A percentile compares a stretch with the other conserved stretches of the same genome.
Conservation (phyloP, 2,888 invertebrate species). For the Cremastinae sp. region DNA sequence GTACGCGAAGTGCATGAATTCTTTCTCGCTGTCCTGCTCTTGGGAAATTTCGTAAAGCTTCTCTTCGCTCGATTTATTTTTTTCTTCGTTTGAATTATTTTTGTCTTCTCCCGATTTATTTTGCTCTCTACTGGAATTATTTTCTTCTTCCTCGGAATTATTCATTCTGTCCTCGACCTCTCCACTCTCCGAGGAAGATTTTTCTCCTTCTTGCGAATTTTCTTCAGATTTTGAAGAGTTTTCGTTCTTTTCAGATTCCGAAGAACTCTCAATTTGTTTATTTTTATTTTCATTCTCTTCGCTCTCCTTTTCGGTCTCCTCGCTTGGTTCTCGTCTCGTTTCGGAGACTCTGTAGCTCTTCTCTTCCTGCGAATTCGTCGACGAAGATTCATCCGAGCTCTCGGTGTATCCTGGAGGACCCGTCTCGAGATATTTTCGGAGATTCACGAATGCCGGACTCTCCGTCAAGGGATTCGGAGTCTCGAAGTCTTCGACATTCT, state of each 20-base stretch:
- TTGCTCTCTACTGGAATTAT: slow-evolving; percentile 17
- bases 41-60: slow-evolving; percentile 52
- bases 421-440: slow-evolving; percentile 63
- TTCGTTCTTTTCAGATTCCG: slow-evolving; percentile 24
- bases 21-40: slow-evolving; percentile 60
- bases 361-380: slow-evolving; percentile 20
- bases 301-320: slow-evolving; percentile 49
- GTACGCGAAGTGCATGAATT: slow-evolving; percentile 68
- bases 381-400: slow-evolving; percentile 49
- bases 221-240: slow-evolving; percentile 33
- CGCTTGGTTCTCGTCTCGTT: slow-evolving; percentile 30
- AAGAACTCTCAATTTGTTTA: slow-evolving; percentile 46
- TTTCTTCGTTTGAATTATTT: slow-evolving; percentile 31
- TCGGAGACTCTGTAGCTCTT: slow-evolving; percentile 58
- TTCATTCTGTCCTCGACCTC: slow-evolving; percentile 53
- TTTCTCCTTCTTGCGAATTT: slow-evolving; percentile 20
- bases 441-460: slow-evolving; percentile 77
- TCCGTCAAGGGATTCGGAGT: slow-evolving; percentile 69
- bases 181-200: slow-evolving; percentile 39
- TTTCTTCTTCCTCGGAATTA: slow-evolving; percentile 50
- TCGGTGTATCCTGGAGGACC: slow-evolving; percentile 66
- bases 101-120: slow-evolving; percentile 52
- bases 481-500: slow-evolving; percentile 60
- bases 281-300: slow-evolving; percentile 49
- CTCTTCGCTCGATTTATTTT: slow-evolving; percentile 38